Evolutionary conservation across 2,113 vertebrate genomes (phyloP).

Genomic region (Brachionichthys hirsutus): DNA sequence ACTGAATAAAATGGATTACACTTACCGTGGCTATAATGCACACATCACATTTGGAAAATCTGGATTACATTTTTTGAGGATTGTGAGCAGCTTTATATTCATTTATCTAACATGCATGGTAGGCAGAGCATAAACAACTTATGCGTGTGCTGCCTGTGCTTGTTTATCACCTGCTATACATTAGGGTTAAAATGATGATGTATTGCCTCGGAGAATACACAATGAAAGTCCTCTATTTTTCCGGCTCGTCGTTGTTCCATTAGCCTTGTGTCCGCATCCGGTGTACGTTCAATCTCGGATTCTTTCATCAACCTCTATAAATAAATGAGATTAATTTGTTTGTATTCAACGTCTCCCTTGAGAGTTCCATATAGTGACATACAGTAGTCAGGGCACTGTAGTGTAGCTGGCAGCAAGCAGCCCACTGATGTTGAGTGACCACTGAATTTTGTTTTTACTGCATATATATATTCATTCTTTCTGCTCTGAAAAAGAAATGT

Average conservation of each 20-base stretch:
- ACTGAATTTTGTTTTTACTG: no score
- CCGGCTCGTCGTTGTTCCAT: conserved; percentile 7
- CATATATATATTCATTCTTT: no score
- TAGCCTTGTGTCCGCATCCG: neutral
- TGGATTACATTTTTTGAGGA: conserved; percentile 30
- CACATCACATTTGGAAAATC: conserved; percentile 41
- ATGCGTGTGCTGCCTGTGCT: neutral
- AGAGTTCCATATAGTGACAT: neutral
- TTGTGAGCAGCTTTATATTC: conserved; percentile 35
- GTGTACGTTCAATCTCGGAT: neutral
- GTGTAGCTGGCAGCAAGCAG: neutral
- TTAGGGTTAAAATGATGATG: conserved; percentile 21
- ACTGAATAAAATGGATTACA: conserved; percentile 66
- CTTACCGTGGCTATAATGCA: conserved; percentile 34
- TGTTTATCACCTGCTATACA: conserved; percentile 24
- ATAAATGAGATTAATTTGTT: neutral
- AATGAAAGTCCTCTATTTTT: neutral
- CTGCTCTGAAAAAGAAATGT: no score
- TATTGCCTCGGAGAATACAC: conserved; percentile 19
- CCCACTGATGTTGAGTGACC: no score
- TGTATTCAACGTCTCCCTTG: neutral
- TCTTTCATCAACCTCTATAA: conserved; percentile 7
- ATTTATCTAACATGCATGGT: neutral
- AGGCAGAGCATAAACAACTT: conserved; percentile 9
- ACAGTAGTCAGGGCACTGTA: neutral